A percentile compares a stretch with the other conserved stretches of the same genome.
phyloP scores from a whole-genome alignment of 2,113 vertebrate genomes.

The human region GRCh38 chr6:65342001-65342500 shows the following conservation, averaged over 20 bases:
- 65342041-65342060: not conserved
- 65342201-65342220: not conserved
- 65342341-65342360: not conserved
- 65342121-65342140: not conserved
- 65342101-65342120: not conserved
- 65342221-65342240: not conserved
- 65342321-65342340: not conserved
- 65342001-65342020: not conserved
- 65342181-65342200: not conserved
- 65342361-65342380: not conserved
- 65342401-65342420: not conserved
- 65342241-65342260: not conserved
- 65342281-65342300: not conserved
- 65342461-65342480: not conserved
- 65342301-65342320: not conserved
- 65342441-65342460: not conserved
- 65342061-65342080: not conserved
- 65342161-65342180: not conserved
- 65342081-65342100: not conserved
- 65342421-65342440: not conserved
- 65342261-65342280: not conserved
- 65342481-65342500: not conserved
- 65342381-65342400: not conserved
- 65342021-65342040: not conserved
- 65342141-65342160: not conserved